A percentile compares a stretch with the other conserved stretches of the same genome.
These are phyloP conservation scores for Pseudobourletiella spinata DNA, from an alignment of 1,140 invertebrate species.

Conservation along the genomic window DNA sequence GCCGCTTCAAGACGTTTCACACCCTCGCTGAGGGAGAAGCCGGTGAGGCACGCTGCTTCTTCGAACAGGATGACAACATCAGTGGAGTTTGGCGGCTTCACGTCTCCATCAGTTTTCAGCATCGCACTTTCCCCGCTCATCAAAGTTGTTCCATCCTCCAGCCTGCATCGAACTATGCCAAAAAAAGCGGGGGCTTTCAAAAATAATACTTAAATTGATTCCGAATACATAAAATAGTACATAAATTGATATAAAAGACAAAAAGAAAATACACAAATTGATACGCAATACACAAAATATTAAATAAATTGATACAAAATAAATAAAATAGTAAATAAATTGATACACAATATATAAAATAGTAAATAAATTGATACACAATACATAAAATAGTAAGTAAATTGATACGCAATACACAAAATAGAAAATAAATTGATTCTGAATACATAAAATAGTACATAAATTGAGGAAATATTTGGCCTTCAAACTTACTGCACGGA, in stretches of 20 bases:
- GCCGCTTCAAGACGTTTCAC: conserved; percentile 40
- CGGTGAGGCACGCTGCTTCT: conserved; percentile 40
- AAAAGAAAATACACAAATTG: background rate
- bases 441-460: no score
- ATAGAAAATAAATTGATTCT: no score
- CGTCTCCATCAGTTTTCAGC: conserved; percentile 33
- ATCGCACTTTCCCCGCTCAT: conserved; percentile 39
- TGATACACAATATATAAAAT: no score
- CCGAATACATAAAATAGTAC: no score
- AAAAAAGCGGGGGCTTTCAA: no score
- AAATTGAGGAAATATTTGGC: no score
- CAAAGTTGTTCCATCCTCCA: conserved; percentile 38
- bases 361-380: no score
- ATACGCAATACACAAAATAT: background rate
- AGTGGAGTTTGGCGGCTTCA: conserved; percentile 37
- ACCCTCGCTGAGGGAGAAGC: conserved; percentile 21
- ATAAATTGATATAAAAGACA: background rate
- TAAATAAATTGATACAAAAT: background rate
- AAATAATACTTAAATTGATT: no score
- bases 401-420: no score
- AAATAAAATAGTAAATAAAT: conserved; percentile 18
- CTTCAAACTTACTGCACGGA: conserved; percentile 41
- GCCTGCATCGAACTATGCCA: conserved; percentile 38
- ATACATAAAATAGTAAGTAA: no score
- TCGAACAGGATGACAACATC: conserved; percentile 50